Conservation (phyloP, 2,113 vertebrate genomes). For the Phylloscopus whistleri region DNA sequence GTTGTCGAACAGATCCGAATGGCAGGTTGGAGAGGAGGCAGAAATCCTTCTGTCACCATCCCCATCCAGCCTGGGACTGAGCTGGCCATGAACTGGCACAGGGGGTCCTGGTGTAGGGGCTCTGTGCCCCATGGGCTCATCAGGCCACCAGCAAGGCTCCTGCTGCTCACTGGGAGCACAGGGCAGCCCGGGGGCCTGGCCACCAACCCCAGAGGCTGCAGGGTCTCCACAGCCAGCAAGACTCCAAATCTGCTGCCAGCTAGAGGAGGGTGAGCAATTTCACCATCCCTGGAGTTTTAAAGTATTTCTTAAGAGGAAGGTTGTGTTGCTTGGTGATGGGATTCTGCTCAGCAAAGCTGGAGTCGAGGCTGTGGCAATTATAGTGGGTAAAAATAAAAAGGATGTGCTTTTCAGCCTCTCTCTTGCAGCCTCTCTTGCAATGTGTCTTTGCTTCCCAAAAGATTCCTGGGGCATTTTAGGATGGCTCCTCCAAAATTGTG, state of each 20-base stretch:
- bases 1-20: not conserved
- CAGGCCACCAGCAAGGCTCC: not conserved
- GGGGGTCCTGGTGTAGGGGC: fast-evolving
- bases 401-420: not conserved
- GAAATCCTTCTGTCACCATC: not conserved
- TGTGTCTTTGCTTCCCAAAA: fast-evolving
- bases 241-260: not conserved
- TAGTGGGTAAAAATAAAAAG: not conserved
- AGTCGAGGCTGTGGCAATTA: not conserved
- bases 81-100: not conserved
- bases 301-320: not conserved
- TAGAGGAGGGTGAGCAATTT: not conserved
- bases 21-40: not conserved
- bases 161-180: not conserved
- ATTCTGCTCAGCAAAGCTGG: not conserved
- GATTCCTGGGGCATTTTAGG: not conserved
- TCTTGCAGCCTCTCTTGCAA: not conserved
- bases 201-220: not conserved
- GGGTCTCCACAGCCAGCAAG: not conserved
- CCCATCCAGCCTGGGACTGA: not conserved
- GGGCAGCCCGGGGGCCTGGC: fast-evolving
- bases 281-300: not conserved
- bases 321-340: not conserved
- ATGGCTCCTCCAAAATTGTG: not conserved
- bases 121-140: not conserved